Base-by-base conservation (phyloP, 2,797 vertebrate genomes). In the Lophotriccus pileatus region DNA sequence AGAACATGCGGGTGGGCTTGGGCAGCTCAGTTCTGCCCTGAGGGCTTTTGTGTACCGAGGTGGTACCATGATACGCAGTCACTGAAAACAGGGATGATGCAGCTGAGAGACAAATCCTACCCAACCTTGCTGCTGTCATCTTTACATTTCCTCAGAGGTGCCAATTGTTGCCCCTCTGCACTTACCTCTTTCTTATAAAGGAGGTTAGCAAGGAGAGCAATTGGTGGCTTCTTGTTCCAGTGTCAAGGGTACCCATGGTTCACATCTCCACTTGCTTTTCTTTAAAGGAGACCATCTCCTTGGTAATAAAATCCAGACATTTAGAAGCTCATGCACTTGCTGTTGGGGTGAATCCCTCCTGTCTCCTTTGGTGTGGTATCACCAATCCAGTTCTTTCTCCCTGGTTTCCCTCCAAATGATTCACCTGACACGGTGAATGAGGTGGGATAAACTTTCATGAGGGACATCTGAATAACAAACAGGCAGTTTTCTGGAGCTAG, bases 31-130 rank as follows among this genome's bases (percentile, higher is more conserved):
- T 28, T 59, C 39, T 85, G 67, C 9, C 24, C 44, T 55, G 6
- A 24, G 43, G 46, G 9, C 36, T 9, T 39, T 9, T 24, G 24
- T 32, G 22, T 28, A 20, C 36, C 0, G 5, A 37, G 23, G 34
- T n/a, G 43, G 23, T 16, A 23, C 16, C 3, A 1, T 25, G 46
- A 34, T 0, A 1, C 10, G 8, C 36, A 47, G 52, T 25, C 69
- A 6, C 28, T 41, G 62, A 46, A 43, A 60, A 62, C 8, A 60
- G 62, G 17, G 37, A 84, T 30, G 50, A 19, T 28, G 59, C 32
- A 18, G 34, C 18, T 34, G 37, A 41, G n/a, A 63, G 11, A 44
- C n/a, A 44, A 77, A 52, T 58, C 46, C 32, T 53, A 28, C 25
- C 53, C 53, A 66, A 0, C 46, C 27, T 66, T 2, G 0, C 46